These are phyloP conservation scores for Acanthis flammea DNA, from an alignment of 2,797 vertebrate genomes.

Conservation along the genomic window DNA sequence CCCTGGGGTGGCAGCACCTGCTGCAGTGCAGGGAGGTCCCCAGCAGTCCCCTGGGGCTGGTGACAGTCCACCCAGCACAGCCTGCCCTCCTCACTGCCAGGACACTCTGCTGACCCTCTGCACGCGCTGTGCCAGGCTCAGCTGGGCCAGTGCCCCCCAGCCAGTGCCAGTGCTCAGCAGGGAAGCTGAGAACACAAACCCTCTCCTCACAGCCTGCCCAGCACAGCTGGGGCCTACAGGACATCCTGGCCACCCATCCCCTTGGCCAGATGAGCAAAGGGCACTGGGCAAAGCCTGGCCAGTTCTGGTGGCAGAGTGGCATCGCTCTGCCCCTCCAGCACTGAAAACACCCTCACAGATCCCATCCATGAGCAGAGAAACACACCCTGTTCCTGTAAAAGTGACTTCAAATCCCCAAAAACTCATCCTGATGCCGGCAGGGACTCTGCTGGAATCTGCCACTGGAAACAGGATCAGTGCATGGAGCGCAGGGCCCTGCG, in stretches of 20 bases:
- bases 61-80: background rate
- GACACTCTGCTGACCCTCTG: background rate
- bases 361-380: background rate
- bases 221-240: background rate
- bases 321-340: background rate
- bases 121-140: background rate
- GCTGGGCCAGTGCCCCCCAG: background rate
- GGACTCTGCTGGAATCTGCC: background rate
- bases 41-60: background rate
- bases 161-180: background rate
- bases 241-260: accelerated
- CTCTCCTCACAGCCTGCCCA: accelerated
- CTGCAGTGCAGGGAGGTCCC: background rate
- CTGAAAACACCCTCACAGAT: background rate
- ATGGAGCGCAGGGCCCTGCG: accelerated
- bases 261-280: background rate
- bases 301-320: background rate
- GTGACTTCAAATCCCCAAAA: background rate
- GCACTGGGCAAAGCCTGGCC: accelerated
- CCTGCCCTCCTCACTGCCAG: accelerated
- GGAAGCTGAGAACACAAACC: background rate
- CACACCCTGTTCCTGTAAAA: background rate
- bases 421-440: background rate
- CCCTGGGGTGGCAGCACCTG: background rate
- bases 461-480: background rate